Percentiles rank a stretch among this genome's conserved stretches.
Conservation (phyloP, 1,140 invertebrate genomes). For the Micrasema minimum region DNA sequence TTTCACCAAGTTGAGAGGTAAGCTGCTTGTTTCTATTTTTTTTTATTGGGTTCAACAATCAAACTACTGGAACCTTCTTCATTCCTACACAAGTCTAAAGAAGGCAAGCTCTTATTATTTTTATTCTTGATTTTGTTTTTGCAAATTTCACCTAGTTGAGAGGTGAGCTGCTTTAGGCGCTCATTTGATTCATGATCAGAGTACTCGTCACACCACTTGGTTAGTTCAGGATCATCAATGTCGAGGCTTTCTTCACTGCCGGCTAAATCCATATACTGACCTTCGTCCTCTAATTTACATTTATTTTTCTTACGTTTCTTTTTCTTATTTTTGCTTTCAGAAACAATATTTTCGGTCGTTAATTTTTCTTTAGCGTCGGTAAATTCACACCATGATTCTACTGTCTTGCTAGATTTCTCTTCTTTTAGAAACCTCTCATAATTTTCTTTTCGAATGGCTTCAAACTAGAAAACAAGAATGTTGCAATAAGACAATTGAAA, state of each 20-base stretch:
- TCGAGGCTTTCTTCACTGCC: conserved; percentile 53
- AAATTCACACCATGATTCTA: conserved; percentile 69
- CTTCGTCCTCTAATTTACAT: conserved; percentile 14
- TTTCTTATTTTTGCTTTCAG: conserved; percentile 7
- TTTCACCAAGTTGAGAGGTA: no score
- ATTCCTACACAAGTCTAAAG: neutral
- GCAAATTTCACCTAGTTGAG: conserved; percentile 52
- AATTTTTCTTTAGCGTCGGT: conserved; percentile 9
- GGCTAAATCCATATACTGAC: conserved; percentile 44
- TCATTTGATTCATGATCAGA: conserved; percentile 47
- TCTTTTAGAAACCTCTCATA: conserved; percentile 69
- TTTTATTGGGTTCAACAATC: conserved; percentile 44
- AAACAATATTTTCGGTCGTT: neutral
- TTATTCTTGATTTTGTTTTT: conserved; percentile 46
- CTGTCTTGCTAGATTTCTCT: conserved; percentile 61
- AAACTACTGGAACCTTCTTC: conserved; percentile 11
- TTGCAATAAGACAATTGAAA: neutral
- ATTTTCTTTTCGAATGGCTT: conserved; percentile 65
- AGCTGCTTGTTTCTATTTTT: conserved; percentile 5
- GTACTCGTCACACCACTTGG: conserved; percentile 50
- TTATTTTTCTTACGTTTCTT: conserved; percentile 48
- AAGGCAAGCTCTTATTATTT: no score
- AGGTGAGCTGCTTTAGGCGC: conserved; percentile 46
- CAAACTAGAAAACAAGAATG: conserved; percentile 56
- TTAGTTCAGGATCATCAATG: conserved; percentile 43